Evolutionary conservation across 2,113 vertebrate species (phyloP).

Genomic region (Antechinus stuartii): DNA sequence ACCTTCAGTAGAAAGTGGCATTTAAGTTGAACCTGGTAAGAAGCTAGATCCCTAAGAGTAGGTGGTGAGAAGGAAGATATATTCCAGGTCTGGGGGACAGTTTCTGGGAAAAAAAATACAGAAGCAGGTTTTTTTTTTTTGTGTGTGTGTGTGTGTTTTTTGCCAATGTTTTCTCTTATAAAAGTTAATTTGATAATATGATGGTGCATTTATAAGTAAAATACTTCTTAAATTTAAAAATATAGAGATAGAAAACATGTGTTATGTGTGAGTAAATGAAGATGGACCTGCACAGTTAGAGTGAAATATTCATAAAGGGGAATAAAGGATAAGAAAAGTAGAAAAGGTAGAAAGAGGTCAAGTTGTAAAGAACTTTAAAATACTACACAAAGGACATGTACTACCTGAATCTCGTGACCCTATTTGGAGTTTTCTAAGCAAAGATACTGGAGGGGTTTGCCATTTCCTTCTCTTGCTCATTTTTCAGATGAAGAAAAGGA

Average conservation of each 20-base stretch:
- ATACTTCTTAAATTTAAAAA: background rate
- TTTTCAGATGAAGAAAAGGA: no score
- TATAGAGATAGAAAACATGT: background rate
- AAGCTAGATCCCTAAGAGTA: background rate
- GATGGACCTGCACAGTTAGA: background rate
- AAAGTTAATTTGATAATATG: no score
- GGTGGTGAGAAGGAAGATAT: background rate
- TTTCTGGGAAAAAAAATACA: background rate
- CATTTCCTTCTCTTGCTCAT: no score
- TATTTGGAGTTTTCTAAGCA: no score
- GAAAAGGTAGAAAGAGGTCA: background rate
- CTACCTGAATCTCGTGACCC: no score
- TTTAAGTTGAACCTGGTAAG: background rate
- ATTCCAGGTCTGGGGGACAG: background rate
- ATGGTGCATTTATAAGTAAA: no score
- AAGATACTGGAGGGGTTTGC: no score
- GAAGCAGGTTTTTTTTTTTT: no score
- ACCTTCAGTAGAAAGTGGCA: background rate
- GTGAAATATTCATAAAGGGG: background rate
- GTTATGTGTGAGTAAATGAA: background rate
- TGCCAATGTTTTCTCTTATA: no score
- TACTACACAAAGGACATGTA: background rate
- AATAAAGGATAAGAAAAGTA: background rate
- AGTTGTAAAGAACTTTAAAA: background rate
- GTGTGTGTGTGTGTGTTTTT: no score